Conservation (phyloP, 2,888 invertebrate species). For the Polylopha cassiicola region DNA sequence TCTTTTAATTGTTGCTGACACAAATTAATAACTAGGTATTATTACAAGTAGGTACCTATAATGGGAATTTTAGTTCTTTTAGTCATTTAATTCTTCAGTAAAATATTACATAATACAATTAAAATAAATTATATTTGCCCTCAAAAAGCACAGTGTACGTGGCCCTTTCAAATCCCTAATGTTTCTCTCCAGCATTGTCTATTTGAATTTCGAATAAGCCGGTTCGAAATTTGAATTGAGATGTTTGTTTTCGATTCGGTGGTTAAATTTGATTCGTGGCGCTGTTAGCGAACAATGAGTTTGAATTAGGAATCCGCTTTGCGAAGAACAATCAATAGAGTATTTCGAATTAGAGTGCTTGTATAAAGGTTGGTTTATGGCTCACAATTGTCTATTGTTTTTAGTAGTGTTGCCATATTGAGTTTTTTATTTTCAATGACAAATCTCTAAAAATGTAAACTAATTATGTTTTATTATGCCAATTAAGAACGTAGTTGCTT, state of each 20-base stretch:
- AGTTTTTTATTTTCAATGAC: too few species aligned
- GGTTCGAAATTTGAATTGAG: constrained; percentile 62
- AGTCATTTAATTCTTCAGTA: constrained; percentile 1
- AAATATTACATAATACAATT: constrained; percentile 1
- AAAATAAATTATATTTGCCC: background rate
- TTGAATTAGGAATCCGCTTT: constrained; percentile 32
- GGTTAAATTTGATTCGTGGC: constrained; percentile 57
- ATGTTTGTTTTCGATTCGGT: constrained; percentile 63
- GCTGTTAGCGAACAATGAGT: constrained; percentile 31
- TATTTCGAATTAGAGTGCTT: constrained; percentile 13
- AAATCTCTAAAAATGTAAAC: too few species aligned
- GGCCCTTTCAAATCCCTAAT: constrained; percentile 42
- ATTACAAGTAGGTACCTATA: too few species aligned
- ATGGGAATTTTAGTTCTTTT: too few species aligned
- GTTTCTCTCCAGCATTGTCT: constrained; percentile 55
- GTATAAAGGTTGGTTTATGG: background rate
- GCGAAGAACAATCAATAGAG: constrained; percentile 10
- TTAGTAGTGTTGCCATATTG: too few species aligned
- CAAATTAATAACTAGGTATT: too few species aligned
- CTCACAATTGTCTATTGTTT: too few species aligned
- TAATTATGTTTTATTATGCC: too few species aligned
- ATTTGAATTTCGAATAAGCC: constrained; percentile 67
- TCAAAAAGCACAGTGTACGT: constrained; percentile 28
- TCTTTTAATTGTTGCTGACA: too few species aligned
- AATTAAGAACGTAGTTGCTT: too few species aligned